Evolutionary conservation across 2,888 invertebrate genomes (phyloP).

Genomic region (Lasioglossum zephyrum): DNA sequence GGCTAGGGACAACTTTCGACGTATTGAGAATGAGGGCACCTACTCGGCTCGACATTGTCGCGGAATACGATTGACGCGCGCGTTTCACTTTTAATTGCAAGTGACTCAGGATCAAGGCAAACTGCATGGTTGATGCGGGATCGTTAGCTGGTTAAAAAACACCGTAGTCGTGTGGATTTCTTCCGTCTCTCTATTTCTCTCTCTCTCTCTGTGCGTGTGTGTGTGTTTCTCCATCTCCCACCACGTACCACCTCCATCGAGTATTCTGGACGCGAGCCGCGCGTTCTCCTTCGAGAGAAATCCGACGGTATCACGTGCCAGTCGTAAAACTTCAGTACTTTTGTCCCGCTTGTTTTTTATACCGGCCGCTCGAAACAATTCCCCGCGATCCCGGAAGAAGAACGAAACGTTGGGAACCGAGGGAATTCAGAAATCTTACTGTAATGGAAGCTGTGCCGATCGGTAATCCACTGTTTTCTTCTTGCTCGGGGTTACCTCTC

Average conservation of each 20-base stretch:
- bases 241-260: background rate
- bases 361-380: constrained; percentile 10
- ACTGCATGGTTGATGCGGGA: constrained; percentile 3
- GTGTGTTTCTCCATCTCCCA: background rate
- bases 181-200: background rate
- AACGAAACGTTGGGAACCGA: background rate
- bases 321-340: constrained; percentile 19
- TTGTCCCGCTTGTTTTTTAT: background rate
- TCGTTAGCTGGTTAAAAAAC: constrained; percentile 16
- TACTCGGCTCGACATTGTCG: too few relatives aligned
- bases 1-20: too few relatives aligned
- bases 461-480: background rate
- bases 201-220: background rate
- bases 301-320: constrained; percentile 12
- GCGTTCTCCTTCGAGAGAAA: constrained; percentile 15
- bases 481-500: background rate
- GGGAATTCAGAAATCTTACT: background rate
- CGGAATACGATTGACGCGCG: constrained; percentile 6
- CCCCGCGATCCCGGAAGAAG: background rate
- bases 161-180: background rate
- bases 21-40: too few relatives aligned
- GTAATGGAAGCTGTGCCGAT: background rate
- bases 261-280: constrained; percentile 5
- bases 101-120: constrained; percentile 50
- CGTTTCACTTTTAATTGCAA: background rate